A percentile compares a stretch with the other conserved stretches of the same genome.
phyloP scores from a whole-genome alignment of 1,140 invertebrate species.

The Asobara japonica region DNA sequence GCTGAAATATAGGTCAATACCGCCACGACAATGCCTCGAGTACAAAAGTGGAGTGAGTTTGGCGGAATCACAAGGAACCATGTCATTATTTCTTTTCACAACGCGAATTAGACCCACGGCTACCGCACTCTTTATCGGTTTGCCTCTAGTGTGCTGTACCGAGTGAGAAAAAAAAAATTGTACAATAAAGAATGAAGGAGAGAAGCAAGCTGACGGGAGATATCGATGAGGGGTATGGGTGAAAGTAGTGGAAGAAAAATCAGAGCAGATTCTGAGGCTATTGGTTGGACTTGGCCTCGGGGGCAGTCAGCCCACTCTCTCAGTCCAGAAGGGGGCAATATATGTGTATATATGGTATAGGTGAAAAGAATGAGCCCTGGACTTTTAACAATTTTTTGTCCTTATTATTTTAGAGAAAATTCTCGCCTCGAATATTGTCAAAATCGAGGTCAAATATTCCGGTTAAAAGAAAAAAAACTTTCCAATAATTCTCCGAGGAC shows the following conservation, averaged over 20 bases:
- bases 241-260: slow-evolving; percentile 20
- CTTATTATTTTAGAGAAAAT: neutral
- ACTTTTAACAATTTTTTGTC: slow-evolving; percentile 1
- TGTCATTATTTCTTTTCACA: neutral
- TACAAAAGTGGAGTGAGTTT: slow-evolving; percentile 1
- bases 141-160: neutral
- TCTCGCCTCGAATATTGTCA: no score
- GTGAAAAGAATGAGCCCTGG: neutral
- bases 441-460: no score
- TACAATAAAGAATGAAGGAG: slow-evolving; percentile 1
- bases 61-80: no score
- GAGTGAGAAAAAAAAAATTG: slow-evolving; percentile 3
- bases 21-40: neutral
- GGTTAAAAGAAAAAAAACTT: neutral
- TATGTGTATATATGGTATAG: slow-evolving; percentile 9
- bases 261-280: slow-evolving; percentile 33
- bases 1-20: neutral
- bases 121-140: neutral
- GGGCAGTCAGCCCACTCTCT: slow-evolving; percentile 3
- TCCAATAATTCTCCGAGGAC: neutral
- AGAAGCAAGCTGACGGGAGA: neutral
- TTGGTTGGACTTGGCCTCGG: slow-evolving; percentile 25
- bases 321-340: slow-evolving; percentile 30
- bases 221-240: neutral
- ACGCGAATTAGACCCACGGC: neutral